These are phyloP conservation scores for Diadumene lineata DNA, from an alignment of 92 coral and sea anemone genomes.

Conservation along the genomic window DNA sequence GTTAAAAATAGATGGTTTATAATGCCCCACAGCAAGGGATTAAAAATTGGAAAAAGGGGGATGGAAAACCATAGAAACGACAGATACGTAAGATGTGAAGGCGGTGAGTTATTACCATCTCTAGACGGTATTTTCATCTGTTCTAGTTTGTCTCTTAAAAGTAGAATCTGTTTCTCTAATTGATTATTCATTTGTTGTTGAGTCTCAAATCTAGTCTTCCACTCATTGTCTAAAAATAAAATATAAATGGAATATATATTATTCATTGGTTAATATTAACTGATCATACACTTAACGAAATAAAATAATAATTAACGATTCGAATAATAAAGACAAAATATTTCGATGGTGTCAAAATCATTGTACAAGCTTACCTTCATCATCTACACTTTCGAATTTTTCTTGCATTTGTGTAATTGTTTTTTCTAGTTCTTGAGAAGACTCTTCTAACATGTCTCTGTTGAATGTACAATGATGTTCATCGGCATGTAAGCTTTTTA, in stretches of 20 bases:
- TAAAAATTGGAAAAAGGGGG: too few species aligned
- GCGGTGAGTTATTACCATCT: conserved; percentile 76
- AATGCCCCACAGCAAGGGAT: too few species aligned
- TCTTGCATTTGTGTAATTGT: conserved; percentile 78
- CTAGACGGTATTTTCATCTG: conserved; percentile 84
- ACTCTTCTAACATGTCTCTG: conserved; percentile 96
- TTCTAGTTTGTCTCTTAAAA: conserved; percentile 85
- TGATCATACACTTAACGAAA: too few species aligned
- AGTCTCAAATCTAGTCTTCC: conserved; percentile 96
- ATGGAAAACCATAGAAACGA: too few species aligned
- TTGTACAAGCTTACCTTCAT: conserved; percentile 67
- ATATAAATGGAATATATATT: too few species aligned
- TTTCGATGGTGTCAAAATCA: too few species aligned
- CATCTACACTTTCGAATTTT: conserved; percentile 69
- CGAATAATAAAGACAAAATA: neutral
- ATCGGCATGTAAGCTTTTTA: neutral
- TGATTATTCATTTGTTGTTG: conserved; percentile 96
- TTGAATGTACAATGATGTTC: neutral
- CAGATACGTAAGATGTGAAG: too few species aligned
- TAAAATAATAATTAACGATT: neutral
- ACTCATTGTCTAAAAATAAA: conserved; percentile 76
- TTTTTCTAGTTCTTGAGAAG: conserved; percentile 82
- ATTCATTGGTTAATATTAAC: too few species aligned
- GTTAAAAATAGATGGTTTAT: too few species aligned
- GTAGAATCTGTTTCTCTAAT: conserved; percentile 88